Base-by-base conservation (phyloP, 2,888 invertebrate genomes). In the Ischnura elegans region DNA sequence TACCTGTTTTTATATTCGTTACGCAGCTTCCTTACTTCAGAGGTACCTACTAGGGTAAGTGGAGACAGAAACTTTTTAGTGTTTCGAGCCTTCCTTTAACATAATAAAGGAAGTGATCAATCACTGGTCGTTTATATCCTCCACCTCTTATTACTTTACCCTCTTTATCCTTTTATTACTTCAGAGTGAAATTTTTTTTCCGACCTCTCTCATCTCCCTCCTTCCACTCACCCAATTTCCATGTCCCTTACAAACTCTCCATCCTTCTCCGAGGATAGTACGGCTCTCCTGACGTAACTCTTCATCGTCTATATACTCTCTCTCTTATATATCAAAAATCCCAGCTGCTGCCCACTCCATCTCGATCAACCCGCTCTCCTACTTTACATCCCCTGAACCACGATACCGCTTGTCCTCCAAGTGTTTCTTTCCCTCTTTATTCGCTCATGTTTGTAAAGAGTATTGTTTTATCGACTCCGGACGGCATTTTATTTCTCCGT, bases 91-190 rank as follows among this genome's bases (percentile, higher is more conserved):
- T 76, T 6, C 76, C 76, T 36, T 8, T 4, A 13, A n/a, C 36
- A 10, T 76, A 76, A 76, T 76, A 36, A 76, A 76, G 76, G 76
- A 2, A 36, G 76, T 76, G 36, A 76, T 76, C 76, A 76, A 76
- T 76, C 76, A 76, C 36, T 16, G 36, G 36, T 76, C 76, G 36
- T 36, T 13, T 36, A 76, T 76, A 36, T 76, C 36, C 76, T 36
- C 36, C 3, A 36, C 16, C 76, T 76, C 29, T 21, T 42, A 1
- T 42, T 36, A 0, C 36, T 43, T 36, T 36, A 42, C 25, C 45
- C 13, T 42, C 45, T 43, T 42, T 46, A 13, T 46, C 45, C 45
- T 25, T 46, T 45, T 46, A 16, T 43, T 47, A 6, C 16, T 61
- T 61, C 61, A 25, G 3, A 25, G 25, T 6, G 1, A 21, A 61